Evolutionary conservation across 2,888 invertebrate species (phyloP), one percentile per base, ranked within the genome.

Genomic region (Drosophila kuntzei): DNA sequence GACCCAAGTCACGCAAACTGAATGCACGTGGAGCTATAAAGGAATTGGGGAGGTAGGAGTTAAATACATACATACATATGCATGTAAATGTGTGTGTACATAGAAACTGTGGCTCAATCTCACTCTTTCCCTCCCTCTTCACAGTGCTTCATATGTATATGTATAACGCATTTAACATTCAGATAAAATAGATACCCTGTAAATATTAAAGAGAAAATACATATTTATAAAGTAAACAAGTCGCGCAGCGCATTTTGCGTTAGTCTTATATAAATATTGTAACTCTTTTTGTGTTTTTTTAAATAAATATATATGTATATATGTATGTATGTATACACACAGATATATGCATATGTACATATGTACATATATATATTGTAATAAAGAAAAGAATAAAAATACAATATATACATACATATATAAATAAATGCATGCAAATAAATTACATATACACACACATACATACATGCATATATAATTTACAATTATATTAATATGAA

Each of bases 181-280:
- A 37, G 43, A 41, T 20, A 18, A 29, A 2, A 18, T 27, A 27
- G 53, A 73, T 43, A 67, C 57, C 41, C 68, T 75, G 79, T 75
- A 75, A 78, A 74, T 78, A 77, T 44, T 25, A n/a, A 18, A n/a
- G 18, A 57, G 11, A 11, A 36, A 18, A 16, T 27, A n/a, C n/a
- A n/a, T n/a, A n/a, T n/a, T n/a, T n/a, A 36, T 27, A 43, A 16
- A 47, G 39, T 20, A 20, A 25, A 29, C 1, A 37, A 39, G 34
- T 20, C 29, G 55, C 49, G 49, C 43, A 39, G 44, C 34, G 71
- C 54, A 58, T 66, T 59, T 71, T 51, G 55, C 29, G 55, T 51
- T 59, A 37, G 41, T 65, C 51, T 68, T 81, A 81, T 87, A 87
- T 87, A 85, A 86, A 76, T 88, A 82, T 82, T 82, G 82, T 88